Evolutionary conservation across 2,888 invertebrate genomes (phyloP).

Genomic region (Brenthis hecate): DNA sequence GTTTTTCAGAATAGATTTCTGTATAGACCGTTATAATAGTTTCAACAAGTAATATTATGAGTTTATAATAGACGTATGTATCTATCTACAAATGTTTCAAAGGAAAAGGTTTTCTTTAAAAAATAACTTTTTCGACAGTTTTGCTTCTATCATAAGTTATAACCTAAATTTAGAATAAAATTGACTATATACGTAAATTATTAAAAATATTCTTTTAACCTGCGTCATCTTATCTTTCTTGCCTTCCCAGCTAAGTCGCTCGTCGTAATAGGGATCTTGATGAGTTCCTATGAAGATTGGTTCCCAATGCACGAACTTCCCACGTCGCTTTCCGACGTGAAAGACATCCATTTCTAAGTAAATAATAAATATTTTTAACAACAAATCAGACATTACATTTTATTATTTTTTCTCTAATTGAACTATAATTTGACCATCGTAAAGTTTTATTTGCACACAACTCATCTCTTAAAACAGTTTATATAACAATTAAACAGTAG

Average conservation of each 20-base stretch:
- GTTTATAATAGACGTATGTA: too few relatives aligned
- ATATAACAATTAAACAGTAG: constrained; percentile 28
- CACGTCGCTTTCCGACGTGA: constrained; percentile 91
- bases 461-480: constrained; percentile 7
- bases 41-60: too few relatives aligned
- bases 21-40: too few relatives aligned
- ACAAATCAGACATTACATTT: not conserved
- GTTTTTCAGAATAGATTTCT: too few relatives aligned
- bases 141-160: too few relatives aligned
- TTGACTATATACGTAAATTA: not conserved
- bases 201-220: constrained; percentile 70
- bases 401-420: too few relatives aligned
- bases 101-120: not conserved
- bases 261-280: constrained; percentile 93
- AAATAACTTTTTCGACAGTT: too few relatives aligned
- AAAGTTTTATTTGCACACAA: too few relatives aligned
- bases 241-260: constrained; percentile 96
- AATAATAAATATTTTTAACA: constrained; percentile 2
- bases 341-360: constrained; percentile 87
- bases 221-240: constrained; percentile 98
- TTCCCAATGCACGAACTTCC: constrained; percentile 93
- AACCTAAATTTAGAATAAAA: too few relatives aligned
- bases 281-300: constrained; percentile 96
- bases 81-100: not conserved
- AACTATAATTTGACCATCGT: too few relatives aligned